phyloP scores from a whole-genome alignment of 2,888 invertebrate genomes.

The Tiphia femorata region DNA sequence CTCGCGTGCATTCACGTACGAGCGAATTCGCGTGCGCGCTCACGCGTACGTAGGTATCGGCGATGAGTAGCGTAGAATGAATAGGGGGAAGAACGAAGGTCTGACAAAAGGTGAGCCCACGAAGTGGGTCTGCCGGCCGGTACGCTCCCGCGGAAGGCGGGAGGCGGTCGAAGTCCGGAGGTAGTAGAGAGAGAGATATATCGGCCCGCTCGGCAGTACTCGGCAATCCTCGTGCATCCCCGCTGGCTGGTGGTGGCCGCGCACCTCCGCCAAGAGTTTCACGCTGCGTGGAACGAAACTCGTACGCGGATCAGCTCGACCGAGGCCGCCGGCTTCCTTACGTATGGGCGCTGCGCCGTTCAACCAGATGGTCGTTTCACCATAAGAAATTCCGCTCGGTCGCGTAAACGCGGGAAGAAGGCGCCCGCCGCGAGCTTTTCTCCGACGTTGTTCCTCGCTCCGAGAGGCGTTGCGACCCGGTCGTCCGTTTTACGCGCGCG shows the following conservation, averaged over 20 bases:
- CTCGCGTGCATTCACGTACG: no score
- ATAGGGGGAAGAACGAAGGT: slow-evolving; percentile 19
- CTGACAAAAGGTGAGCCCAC: slow-evolving; percentile 45
- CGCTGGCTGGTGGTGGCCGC: slow-evolving; percentile 57
- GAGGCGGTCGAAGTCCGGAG: slow-evolving; percentile 43
- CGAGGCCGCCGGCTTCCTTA: slow-evolving; percentile 60
- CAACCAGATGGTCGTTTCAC: no score
- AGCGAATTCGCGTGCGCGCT: background rate
- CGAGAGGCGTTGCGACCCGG: background rate
- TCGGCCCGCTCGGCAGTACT: slow-evolving; percentile 36
- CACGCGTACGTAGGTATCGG: background rate
- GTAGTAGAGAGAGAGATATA: slow-evolving; percentile 22
- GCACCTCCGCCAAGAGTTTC: slow-evolving; percentile 62
- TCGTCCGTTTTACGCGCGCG: background rate
- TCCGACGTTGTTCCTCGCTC: background rate
- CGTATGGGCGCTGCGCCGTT: slow-evolving; percentile 47
- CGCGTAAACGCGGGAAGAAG: no score
- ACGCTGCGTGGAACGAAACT: slow-evolving; percentile 65
- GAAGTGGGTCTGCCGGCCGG: slow-evolving; percentile 37
- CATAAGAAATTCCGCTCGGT: no score
- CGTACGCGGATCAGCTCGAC: slow-evolving; percentile 63
- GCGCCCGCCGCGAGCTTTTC: background rate
- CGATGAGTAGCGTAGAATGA: background rate
- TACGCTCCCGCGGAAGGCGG: slow-evolving; percentile 46
- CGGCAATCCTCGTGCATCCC: slow-evolving; percentile 51